Conservation (phyloP, 1,140 invertebrate species). For the Bombus sylvicola region DNA sequence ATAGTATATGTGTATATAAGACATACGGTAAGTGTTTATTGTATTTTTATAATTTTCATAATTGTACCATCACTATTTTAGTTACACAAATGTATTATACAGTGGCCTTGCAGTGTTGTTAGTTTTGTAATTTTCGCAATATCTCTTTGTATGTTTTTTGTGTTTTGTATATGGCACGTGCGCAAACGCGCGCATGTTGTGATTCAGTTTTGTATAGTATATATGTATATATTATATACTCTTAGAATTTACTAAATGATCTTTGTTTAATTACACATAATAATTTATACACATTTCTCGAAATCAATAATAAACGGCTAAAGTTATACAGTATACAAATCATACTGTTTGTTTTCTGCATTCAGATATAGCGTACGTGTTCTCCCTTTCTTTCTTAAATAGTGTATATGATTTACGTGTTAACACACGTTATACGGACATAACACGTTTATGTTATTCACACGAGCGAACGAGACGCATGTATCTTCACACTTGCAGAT, state of each 20-base stretch:
- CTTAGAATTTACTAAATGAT: slow-evolving; percentile 75
- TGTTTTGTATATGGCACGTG: slow-evolving; percentile 23
- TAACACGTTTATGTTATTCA: neutral
- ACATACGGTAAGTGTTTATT: slow-evolving; percentile 75
- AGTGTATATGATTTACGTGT: slow-evolving; percentile 31
- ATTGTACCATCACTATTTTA: slow-evolving; percentile 72
- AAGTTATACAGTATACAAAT: slow-evolving; percentile 75
- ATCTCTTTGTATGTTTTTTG: slow-evolving; percentile 38
- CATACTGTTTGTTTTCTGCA: slow-evolving; percentile 64
- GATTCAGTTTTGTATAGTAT: slow-evolving; percentile 37
- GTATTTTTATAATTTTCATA: slow-evolving; percentile 72
- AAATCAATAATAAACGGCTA: slow-evolving; percentile 76
- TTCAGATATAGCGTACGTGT: slow-evolving; percentile 56
- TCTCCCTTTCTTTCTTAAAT: slow-evolving; percentile 45
- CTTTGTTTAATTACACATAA: slow-evolving; percentile 77
- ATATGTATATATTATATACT: slow-evolving; percentile 59
- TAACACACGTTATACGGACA: neutral
- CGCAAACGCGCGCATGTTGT: neutral
- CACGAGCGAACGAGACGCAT: neutral
- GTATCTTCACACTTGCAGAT: slow-evolving; percentile 26
- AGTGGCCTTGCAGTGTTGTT: slow-evolving; percentile 64
- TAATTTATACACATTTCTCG: slow-evolving; percentile 77
- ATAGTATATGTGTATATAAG: slow-evolving; percentile 68
- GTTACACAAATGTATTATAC: slow-evolving; percentile 75
- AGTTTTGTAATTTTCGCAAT: slow-evolving; percentile 54